These are phyloP conservation scores for Drosophila monieri DNA, from an alignment of 2,888 invertebrate genomes.

Conservation along the genomic window DNA sequence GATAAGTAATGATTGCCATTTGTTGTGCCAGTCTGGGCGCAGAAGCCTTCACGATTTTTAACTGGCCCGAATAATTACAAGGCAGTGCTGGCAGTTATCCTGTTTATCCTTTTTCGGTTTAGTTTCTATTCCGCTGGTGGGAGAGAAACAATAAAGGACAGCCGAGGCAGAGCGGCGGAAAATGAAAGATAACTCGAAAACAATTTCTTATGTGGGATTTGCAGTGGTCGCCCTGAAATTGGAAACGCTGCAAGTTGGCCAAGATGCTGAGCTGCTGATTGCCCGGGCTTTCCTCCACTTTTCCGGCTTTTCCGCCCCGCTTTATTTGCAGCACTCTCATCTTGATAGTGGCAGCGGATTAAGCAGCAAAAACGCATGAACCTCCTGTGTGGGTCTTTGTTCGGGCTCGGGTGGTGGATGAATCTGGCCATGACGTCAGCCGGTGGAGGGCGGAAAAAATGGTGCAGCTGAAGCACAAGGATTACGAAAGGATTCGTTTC, in stretches of 20 bases:
- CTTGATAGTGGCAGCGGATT: slow-evolving; percentile 76
- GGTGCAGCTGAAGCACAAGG: slow-evolving; percentile 76
- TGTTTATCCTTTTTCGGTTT: not conserved
- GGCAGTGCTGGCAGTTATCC: slow-evolving; percentile 3
- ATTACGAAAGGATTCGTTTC: slow-evolving; percentile 78
- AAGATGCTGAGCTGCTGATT: slow-evolving; percentile 47
- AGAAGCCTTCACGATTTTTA: slow-evolving; percentile 58
- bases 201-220: slow-evolving; percentile 77
- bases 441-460: slow-evolving; percentile 43
- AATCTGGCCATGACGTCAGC: slow-evolving; percentile 12
- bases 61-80: slow-evolving; percentile 54
- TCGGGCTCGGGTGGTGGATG: slow-evolving; percentile 1
- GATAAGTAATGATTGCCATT: slow-evolving; percentile 69
- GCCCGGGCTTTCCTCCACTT: slow-evolving; percentile 19
- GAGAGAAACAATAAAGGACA: slow-evolving; percentile 5
- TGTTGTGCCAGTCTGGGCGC: slow-evolving; percentile 19
- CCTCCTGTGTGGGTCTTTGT: slow-evolving; percentile 24
- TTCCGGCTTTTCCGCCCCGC: slow-evolving; percentile 2
- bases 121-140: not conserved
- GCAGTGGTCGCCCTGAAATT: slow-evolving; percentile 63
- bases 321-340: slow-evolving; percentile 45
- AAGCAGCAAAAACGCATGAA: slow-evolving; percentile 72
- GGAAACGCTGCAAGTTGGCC: slow-evolving; percentile 57
- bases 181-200: slow-evolving; percentile 66
- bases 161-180: slow-evolving; percentile 26